Conservation (phyloP, 2,888 invertebrate species). For the Cancer borealis region DNA sequence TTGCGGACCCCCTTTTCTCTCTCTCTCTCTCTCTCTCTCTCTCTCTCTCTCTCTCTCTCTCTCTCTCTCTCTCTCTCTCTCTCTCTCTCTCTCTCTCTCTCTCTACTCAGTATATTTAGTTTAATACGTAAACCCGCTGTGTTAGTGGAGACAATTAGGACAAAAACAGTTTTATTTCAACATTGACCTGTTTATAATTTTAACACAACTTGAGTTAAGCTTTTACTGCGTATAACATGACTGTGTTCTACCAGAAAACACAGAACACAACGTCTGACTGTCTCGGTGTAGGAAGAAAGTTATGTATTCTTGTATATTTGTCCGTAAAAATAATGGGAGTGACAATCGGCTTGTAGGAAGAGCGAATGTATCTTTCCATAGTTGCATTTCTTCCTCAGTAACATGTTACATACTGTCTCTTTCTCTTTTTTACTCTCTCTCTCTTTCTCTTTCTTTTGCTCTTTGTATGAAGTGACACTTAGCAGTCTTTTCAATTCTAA, state of each 20-base stretch:
- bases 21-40: conserved; percentile 42
- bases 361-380: not conserved
- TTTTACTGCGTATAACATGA: not conserved
- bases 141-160: not conserved
- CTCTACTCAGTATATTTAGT: not conserved
- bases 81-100: conserved; percentile 36
- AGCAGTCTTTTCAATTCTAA: not conserved
- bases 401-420: not conserved
- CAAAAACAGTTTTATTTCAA: not conserved
- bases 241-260: not conserved
- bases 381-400: not conserved
- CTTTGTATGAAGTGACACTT: not conserved
- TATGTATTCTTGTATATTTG: not conserved
- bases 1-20: not conserved
- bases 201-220: not conserved
- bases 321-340: not conserved
- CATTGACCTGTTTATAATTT: not conserved
- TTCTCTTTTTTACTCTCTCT: conserved; percentile 49
- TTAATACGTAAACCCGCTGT: not conserved
- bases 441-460: conserved; percentile 46
- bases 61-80: conserved; percentile 35
- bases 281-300: not conserved
- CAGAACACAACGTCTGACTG: not conserved
- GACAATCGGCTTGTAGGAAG: not conserved
- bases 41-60: conserved; percentile 41